Percentiles rank a stretch among this genome's conserved stretches.
These are phyloP conservation scores for Pachycephala philippinensis DNA, from an alignment of 2,113 vertebrate genomes.

Conservation along the genomic window DNA sequence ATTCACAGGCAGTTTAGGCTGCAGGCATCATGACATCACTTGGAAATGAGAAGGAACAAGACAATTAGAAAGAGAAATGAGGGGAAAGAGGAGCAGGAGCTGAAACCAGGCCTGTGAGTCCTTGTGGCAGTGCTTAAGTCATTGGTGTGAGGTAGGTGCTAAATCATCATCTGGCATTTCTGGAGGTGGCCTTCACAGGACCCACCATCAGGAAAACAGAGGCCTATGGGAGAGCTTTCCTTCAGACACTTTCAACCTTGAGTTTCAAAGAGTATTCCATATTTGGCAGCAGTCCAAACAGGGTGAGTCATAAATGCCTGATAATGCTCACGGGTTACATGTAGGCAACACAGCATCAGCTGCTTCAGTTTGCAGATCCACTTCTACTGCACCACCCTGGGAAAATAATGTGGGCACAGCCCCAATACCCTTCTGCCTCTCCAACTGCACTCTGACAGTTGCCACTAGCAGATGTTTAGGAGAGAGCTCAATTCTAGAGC, in stretches of 20 bases:
- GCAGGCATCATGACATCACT: not conserved
- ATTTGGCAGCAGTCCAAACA: not conserved
- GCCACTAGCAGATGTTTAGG: not conserved
- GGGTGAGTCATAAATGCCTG: not conserved
- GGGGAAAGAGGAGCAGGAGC: not conserved
- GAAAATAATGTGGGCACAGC: not conserved
- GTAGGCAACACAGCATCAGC: not conserved
- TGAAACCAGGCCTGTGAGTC: not conserved
- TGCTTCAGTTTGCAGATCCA: not conserved
- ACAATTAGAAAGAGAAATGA: not conserved
- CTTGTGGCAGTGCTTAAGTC: not conserved
- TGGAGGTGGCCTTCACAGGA: not conserved
- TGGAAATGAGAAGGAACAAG: not conserved
- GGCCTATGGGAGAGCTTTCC: not conserved
- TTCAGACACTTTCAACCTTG: not conserved
- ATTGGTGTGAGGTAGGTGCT: accelerated
- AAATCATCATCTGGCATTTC: not conserved
- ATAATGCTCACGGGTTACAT: not conserved
- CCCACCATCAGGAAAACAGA: not conserved
- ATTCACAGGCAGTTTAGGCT: not conserved
- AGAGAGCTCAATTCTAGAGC: not conserved
- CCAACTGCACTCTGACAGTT: not conserved
- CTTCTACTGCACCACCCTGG: not conserved
- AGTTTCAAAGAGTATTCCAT: not conserved
- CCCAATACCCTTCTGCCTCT: not conserved